Percentiles rank a stretch among this genome's conserved stretches.
phyloP scores from a whole-genome alignment of 2,888 invertebrate species.

The Heliconius hortense region DNA sequence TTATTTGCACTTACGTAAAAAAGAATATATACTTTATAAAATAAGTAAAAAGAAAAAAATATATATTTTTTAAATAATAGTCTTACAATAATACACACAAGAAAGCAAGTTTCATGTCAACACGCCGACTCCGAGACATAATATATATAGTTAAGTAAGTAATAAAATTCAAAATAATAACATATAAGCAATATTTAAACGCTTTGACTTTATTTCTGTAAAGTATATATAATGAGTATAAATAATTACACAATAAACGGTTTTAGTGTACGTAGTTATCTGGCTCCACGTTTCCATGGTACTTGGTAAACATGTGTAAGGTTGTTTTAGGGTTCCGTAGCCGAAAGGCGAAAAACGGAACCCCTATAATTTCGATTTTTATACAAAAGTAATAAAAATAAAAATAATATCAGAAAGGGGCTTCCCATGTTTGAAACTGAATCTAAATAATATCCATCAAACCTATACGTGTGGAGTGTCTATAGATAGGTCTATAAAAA shows the following conservation, averaged over 20 bases:
- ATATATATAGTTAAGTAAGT: constrained; percentile 3
- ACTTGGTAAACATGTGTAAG: neutral
- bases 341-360: too few relatives aligned
- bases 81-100: neutral
- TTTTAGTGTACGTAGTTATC: constrained; percentile 4
- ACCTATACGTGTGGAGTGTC: too few relatives aligned
- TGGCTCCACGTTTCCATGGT: constrained; percentile 18
- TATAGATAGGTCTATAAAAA: too few relatives aligned
- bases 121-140: neutral
- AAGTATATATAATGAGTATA: constrained; percentile 12
- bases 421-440: too few relatives aligned
- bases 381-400: too few relatives aligned
- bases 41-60: neutral
- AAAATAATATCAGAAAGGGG: too few relatives aligned
- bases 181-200: constrained; percentile 13
- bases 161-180: constrained; percentile 15
- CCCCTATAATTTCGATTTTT: too few relatives aligned
- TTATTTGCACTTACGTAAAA: too few relatives aligned
- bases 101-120: constrained; percentile 9
- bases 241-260: constrained; percentile 8
- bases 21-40: too few relatives aligned
- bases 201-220: constrained; percentile 18
- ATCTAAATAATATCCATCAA: too few relatives aligned
- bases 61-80: neutral
- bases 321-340: too few relatives aligned